A percentile compares a stretch with the other conserved stretches of the same genome.
Conservation (phyloP, 2,113 vertebrate species). For the Odontesthes bonariensis region DNA sequence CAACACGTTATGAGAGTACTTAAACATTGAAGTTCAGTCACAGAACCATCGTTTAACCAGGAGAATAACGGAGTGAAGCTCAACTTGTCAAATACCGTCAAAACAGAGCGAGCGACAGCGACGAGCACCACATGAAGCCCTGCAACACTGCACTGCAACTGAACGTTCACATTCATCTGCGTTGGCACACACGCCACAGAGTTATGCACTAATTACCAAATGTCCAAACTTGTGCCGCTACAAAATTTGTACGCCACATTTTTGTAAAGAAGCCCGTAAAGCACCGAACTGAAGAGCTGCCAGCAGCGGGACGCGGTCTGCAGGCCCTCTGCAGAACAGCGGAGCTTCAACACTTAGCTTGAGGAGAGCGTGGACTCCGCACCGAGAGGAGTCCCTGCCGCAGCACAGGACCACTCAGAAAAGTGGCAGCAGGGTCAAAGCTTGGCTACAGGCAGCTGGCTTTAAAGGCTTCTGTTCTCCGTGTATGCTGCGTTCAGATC, state of each 20-base stretch:
- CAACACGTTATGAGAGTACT: constrained; percentile 44
- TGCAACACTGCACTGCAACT: constrained; percentile 54
- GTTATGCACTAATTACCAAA: constrained; percentile 23
- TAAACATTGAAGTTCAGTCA: constrained; percentile 54
- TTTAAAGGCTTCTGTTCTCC: constrained; percentile 21
- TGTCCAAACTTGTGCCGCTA: constrained; percentile 31
- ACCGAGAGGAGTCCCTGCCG: neutral
- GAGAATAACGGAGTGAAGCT: constrained; percentile 18
- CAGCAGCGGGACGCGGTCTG: constrained; percentile 8
- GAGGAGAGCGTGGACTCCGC: constrained; percentile 17
- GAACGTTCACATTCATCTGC: constrained; percentile 62
- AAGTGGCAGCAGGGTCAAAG: constrained; percentile 10
- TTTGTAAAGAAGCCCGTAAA: constrained; percentile 53
- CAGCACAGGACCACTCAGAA: neutral
- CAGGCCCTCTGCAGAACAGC: constrained; percentile 16
- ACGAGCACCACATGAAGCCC: constrained; percentile 50
- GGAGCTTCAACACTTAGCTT: constrained; percentile 44
- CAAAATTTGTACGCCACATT: constrained; percentile 44
- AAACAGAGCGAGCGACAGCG: constrained; percentile 39
- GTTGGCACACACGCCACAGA: constrained; percentile 28
- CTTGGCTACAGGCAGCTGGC: constrained; percentile 39
- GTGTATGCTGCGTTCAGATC: constrained; percentile 56
- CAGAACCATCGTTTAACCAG: constrained; percentile 14
- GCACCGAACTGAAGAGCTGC: constrained; percentile 48
- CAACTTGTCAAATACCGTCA: constrained; percentile 6